Conservation (phyloP, 1,140 invertebrate species). For the Metaphire vulgaris region DNA sequence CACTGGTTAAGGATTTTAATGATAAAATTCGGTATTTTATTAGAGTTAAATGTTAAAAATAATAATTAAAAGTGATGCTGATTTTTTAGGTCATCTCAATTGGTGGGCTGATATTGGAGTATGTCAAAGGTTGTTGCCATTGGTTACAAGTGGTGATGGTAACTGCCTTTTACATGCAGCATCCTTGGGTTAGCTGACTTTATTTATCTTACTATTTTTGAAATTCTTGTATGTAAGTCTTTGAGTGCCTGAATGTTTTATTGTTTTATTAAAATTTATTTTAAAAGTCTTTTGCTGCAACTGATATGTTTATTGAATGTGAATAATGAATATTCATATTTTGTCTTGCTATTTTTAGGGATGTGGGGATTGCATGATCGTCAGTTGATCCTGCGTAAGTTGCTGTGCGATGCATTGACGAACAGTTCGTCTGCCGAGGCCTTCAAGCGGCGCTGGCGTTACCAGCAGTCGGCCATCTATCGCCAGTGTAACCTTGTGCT, state of each 20-base stretch:
- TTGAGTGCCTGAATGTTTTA: too few species aligned
- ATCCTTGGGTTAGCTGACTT: conserved; percentile 60
- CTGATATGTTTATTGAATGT: too few species aligned
- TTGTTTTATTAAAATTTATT: too few species aligned
- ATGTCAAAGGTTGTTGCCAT: conserved; percentile 59
- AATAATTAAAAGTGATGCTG: too few species aligned
- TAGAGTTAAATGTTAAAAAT: too few species aligned
- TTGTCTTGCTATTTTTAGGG: conserved; percentile 51
- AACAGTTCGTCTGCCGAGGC: conserved; percentile 56
- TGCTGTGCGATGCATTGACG: conserved; percentile 66
- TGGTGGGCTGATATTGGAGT: conserved; percentile 70
- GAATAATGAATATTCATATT: background rate
- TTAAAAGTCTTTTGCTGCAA: too few species aligned
- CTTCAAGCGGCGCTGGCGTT: conserved; percentile 65
- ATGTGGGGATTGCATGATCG: conserved; percentile 87
- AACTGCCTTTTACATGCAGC: conserved; percentile 85
- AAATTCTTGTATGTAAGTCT: too few species aligned
- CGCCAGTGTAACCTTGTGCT: conserved; percentile 54
- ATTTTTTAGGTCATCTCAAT: conserved; percentile 64
- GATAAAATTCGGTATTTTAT: too few species aligned
- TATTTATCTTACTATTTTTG: background rate
- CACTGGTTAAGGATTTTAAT: too few species aligned
- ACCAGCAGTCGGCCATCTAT: conserved; percentile 57
- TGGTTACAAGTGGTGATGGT: conserved; percentile 69
- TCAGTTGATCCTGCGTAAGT: conserved; percentile 69